Evolutionary conservation across 2,888 invertebrate species (phyloP), one percentile per base, ranked within the genome.

Genomic region (Acanthosepion esculentum): DNA sequence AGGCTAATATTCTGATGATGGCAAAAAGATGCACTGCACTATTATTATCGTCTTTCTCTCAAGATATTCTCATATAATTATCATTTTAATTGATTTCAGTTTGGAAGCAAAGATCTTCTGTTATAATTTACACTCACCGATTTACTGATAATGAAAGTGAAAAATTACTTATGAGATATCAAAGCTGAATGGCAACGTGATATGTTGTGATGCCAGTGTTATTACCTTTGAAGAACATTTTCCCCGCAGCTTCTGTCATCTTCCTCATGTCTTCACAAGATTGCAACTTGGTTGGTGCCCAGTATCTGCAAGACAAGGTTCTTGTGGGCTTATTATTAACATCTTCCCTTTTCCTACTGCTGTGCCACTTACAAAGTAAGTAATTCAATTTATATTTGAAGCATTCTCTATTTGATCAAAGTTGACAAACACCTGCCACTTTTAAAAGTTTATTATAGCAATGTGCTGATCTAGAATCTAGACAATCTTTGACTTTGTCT

Each of bases 121-220:
- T 78, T 78, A 78, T 78, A 78, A 78, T 78, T 78, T 78, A 15
- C 78, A 78, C 33, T 33, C 8, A n/a, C n/a, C 78, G 12, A 78
- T 78, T n/a, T 78, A 78, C 15, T 33, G n/a, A 78, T 78, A 78
- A 78, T 78, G 78, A 78, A 78, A 78, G 78, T 78, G 78, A 78
- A 78, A 78, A 78, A 78, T 78, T 78, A 78, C 78, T 78, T 78
- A 78, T 78, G n/a, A 78, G n/a, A 78, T 33, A 78, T 78, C n/a
- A 78, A 78, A 78, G 78, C n/a, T 78, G 78, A 78, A 78, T 10
- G 12, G 78, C n/a, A 78, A n/a, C n/a, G 78, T 78, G 78, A 78
- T n/a, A 33, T 78, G 78, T 78, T 78, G 78, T 78, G 78, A 78
- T 78, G 78, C 78, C 78, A 78, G 78, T 33, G 78, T 78, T 78